Percentiles rank a stretch among this genome's conserved stretches.
Conservation (phyloP, 1,140 invertebrate species). For the Aphelinus certus region DNA sequence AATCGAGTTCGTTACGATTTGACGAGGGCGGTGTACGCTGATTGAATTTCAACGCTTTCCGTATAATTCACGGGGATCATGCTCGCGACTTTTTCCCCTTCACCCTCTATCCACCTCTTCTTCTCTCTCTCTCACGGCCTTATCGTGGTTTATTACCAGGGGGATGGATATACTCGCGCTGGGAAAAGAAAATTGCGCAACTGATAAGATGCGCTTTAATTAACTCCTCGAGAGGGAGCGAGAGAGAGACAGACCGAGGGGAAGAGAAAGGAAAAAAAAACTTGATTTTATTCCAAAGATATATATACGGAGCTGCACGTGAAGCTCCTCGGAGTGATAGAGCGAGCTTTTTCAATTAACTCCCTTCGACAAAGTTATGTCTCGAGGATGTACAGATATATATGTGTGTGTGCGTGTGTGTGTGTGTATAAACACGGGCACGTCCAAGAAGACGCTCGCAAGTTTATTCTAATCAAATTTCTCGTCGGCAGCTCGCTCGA, state of each 20-base stretch:
- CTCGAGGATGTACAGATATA: not conserved
- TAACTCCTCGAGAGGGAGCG: slow-evolving; percentile 6
- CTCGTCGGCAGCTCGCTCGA: too few relatives aligned
- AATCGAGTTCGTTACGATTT: slow-evolving; percentile 11
- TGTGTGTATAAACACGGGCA: too few relatives aligned
- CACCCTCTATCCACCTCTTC: not conserved
- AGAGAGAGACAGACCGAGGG: too few relatives aligned
- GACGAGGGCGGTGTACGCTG: not conserved
- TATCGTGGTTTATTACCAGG: slow-evolving; percentile 24
- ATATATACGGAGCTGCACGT: slow-evolving; percentile 1
- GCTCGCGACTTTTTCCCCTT: too few relatives aligned
- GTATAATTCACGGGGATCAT: not conserved
- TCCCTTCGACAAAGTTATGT: slow-evolving; percentile 21
- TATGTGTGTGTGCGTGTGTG: too few relatives aligned
- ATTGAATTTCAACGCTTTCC: slow-evolving; percentile 22
- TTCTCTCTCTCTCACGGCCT: not conserved
- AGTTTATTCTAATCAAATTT: too few relatives aligned
- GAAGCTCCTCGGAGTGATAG: too few relatives aligned
- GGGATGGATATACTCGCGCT: not conserved
- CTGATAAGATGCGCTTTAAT: slow-evolving; percentile 36
- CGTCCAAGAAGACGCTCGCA: too few relatives aligned
- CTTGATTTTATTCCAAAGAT: slow-evolving; percentile 33
- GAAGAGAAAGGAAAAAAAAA: slow-evolving; percentile 7
- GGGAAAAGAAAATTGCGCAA: slow-evolving; percentile 4
- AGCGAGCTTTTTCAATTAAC: slow-evolving; percentile 30